Base-by-base conservation (phyloP, 1,140 invertebrate species). In the Drosophila paulistorum region DNA sequence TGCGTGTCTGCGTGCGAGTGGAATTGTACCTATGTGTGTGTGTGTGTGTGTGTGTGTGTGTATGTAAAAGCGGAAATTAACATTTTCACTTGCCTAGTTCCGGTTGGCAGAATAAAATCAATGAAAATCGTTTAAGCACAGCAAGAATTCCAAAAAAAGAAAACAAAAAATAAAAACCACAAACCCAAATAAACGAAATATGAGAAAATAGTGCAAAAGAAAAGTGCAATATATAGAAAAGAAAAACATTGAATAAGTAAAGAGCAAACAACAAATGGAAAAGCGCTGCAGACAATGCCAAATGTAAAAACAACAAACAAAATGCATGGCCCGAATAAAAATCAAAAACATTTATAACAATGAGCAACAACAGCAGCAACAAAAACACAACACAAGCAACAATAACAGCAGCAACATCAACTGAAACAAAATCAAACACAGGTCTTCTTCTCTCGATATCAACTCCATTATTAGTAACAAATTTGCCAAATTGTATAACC, bases 81-180 rank as follows among this genome's bases (percentile, higher is more conserved):
- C 66, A 84, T 87, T 87, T 87, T 87, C 84, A 80, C 80, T 89
- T 61, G 80, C 84, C 45, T 84, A 81, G 89, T 87, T 87, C 84
- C 84, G 84, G 80, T 81, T 65, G 59, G 67, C 65, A 65, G 26
- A 51, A 60, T 58, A 71, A 62, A 23, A 30, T 39, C 17, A 57
- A n/a, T 33, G 39, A 17, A 72, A 57, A 23, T 60, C 30, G 26
- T 51, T 51, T 51, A 51, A 23, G 45, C 45, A 51, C 30, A 30
- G 30, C 30, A 30, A 30, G 6, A 30, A 20, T 14, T 51, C 20
- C 10, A 51, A 14, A 23, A 60, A 17, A 39, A 60, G 6, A 10
- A 39, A n/a, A 17, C 11, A 39, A 51, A 10, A 11, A 4, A 20
- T 7, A 23, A 23, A 57, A 33, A 14, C 6, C 13, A n/a, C 3